Evolutionary conservation across 2,888 invertebrate species (phyloP).

Genomic region (Linyphia triangularis): DNA sequence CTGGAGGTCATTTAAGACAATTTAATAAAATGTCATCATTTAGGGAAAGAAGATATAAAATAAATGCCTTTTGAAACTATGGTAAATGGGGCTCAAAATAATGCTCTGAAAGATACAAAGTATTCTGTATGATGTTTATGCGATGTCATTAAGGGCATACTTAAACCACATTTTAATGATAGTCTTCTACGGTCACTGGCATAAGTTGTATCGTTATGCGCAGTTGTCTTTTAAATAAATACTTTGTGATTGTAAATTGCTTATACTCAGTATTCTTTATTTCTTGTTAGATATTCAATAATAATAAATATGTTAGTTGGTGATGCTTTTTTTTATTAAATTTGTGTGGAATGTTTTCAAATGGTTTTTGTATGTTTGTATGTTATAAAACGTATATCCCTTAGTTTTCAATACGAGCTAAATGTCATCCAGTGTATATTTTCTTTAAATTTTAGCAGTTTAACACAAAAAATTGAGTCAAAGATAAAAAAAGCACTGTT

Average conservation of each 20-base stretch:
- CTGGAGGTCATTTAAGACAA: conserved; percentile 15
- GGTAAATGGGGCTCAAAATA: neutral
- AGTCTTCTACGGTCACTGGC: neutral
- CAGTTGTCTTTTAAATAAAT: neutral
- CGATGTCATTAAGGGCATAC: neutral
- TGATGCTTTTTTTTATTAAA: too few relatives aligned
- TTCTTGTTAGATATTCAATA: too few relatives aligned
- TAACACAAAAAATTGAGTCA: too few relatives aligned
- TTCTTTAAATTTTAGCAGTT: too few relatives aligned
- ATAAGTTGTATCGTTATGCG: conserved; percentile 1
- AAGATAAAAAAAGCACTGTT: too few relatives aligned
- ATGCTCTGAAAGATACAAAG: neutral
- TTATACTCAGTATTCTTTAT: too few relatives aligned
- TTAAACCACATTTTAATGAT: conserved; percentile 24
- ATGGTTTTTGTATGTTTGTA: too few relatives aligned
- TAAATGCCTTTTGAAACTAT: neutral
- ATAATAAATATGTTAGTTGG: too few relatives aligned
- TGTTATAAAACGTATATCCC: too few relatives aligned
- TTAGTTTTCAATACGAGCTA: too few relatives aligned
- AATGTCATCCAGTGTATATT: too few relatives aligned
- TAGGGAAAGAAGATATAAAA: neutral
- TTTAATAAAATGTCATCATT: conserved; percentile 27
- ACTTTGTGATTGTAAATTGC: neutral
- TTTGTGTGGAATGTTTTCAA: too few relatives aligned
- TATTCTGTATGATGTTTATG: conserved; percentile 3